These are phyloP conservation scores for Pheosia gnoma DNA, from an alignment of 2,888 invertebrate species.

Conservation along the genomic window DNA sequence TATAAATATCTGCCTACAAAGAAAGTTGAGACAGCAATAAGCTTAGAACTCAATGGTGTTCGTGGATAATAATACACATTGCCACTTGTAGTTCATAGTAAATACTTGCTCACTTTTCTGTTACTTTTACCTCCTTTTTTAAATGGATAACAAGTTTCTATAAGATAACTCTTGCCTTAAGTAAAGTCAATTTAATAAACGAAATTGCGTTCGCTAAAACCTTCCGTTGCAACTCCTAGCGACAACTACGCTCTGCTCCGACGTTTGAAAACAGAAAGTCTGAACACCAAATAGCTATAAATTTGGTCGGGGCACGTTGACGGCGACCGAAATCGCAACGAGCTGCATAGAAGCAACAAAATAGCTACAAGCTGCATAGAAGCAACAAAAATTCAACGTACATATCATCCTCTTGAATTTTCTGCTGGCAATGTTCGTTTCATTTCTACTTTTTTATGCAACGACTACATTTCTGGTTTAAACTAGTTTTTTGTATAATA, in stretches of 20 bases:
- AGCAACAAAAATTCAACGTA: slow-evolving; percentile 73
- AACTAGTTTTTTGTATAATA: neutral
- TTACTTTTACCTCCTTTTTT: neutral
- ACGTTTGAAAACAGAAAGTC: slow-evolving; percentile 34
- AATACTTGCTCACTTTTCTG: neutral
- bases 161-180: neutral
- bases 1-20: neutral
- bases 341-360: slow-evolving; percentile 67
- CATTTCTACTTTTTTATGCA: slow-evolving; percentile 38
- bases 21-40: slow-evolving; percentile 8
- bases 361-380: slow-evolving; percentile 70
- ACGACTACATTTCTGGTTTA: slow-evolving; percentile 25
- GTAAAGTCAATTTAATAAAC: slow-evolving; percentile 3
- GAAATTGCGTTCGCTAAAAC: slow-evolving; percentile 22
- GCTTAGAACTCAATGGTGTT: neutral
- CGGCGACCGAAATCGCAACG: slow-evolving; percentile 72
- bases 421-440: slow-evolving; percentile 53
- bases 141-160: neutral
- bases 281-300: slow-evolving; percentile 75
- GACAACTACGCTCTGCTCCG: slow-evolving; percentile 33
- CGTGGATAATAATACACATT: slow-evolving; percentile 5
- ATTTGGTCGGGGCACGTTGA: slow-evolving; percentile 73
- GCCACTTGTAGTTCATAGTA: neutral
- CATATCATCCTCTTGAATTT: slow-evolving; percentile 71
- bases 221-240: slow-evolving; percentile 27